Percentiles rank a stretch among this genome's conserved stretches.
These are phyloP conservation scores for Muscicapa striata DNA, from an alignment of 2,797 vertebrate genomes.

Conservation along the genomic window DNA sequence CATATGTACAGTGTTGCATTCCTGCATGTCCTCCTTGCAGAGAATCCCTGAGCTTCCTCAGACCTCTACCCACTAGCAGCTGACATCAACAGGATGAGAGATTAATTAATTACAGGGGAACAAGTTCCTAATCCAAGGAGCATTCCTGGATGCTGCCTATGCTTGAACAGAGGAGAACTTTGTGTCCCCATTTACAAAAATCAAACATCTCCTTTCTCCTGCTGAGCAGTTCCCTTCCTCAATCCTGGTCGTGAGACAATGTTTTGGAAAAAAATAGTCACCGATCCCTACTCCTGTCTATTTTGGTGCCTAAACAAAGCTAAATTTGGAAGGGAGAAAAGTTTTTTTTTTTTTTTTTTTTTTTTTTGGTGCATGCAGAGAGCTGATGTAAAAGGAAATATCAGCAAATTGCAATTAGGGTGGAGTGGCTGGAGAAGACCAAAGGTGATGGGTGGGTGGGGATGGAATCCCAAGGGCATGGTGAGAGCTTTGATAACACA, in stretches of 20 bases:
- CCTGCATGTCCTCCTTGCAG: background rate
- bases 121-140: background rate
- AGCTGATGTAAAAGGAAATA: conserved; percentile 31
- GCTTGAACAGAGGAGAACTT: background rate
- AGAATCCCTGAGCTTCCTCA: background rate
- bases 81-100: fast-evolving
- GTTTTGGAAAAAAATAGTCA: conserved; percentile 49
- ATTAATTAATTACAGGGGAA: background rate
- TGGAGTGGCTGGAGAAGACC: background rate
- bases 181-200: background rate
- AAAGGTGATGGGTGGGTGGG: background rate
- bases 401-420: background rate
- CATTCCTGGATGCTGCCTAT: background rate
- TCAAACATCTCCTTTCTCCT: background rate
- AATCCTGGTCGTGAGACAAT: background rate
- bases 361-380: background rate
- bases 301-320: conserved; percentile 30
- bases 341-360: background rate
- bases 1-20: fast-evolving
- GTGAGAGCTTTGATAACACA: background rate
- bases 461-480: background rate
- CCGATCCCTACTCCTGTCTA: background rate
- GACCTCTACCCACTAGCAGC: background rate
- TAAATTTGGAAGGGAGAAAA: conserved; percentile 52
- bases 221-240: background rate